phyloP scores from a whole-genome alignment of 2,888 invertebrate genomes.

The Cantharis flavilabris region DNA sequence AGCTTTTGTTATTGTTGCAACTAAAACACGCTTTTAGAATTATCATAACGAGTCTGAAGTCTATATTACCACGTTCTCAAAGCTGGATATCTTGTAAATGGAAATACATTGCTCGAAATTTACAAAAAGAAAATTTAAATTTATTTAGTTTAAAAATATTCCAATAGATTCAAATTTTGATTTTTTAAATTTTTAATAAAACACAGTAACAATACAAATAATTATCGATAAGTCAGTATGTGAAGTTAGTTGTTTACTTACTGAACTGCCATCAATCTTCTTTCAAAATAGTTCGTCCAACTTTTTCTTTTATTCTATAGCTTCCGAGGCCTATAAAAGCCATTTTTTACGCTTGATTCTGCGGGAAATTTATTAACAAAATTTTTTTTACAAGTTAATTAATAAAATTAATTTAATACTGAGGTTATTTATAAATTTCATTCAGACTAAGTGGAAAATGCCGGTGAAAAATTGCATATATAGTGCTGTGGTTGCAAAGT shows the following conservation, averaged over 20 bases:
- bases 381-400: too few relatives aligned
- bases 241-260: not conserved
- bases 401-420: too few relatives aligned
- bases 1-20: conserved; percentile 12
- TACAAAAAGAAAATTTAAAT: not conserved
- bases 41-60: conserved; percentile 9
- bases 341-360: not conserved
- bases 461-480: too few relatives aligned
- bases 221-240: too few relatives aligned
- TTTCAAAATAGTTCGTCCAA: not conserved
- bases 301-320: not conserved
- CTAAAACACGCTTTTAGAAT: conserved; percentile 11
- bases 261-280: not conserved
- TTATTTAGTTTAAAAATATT: not conserved
- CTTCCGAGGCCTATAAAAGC: not conserved
- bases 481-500: not conserved
- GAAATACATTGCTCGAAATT: conserved; percentile 7
- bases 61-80: not conserved
- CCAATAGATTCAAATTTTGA: too few relatives aligned
- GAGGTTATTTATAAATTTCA: too few relatives aligned
- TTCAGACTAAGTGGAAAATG: too few relatives aligned
- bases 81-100: not conserved
- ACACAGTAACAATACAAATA: too few relatives aligned
- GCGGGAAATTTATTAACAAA: not conserved
- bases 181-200: too few relatives aligned